A percentile compares a stretch with the other conserved stretches of the same genome.
These are phyloP conservation scores for Trachelus stipa DNA, from an alignment of 2,888 invertebrate species.

Conservation along the genomic window DNA sequence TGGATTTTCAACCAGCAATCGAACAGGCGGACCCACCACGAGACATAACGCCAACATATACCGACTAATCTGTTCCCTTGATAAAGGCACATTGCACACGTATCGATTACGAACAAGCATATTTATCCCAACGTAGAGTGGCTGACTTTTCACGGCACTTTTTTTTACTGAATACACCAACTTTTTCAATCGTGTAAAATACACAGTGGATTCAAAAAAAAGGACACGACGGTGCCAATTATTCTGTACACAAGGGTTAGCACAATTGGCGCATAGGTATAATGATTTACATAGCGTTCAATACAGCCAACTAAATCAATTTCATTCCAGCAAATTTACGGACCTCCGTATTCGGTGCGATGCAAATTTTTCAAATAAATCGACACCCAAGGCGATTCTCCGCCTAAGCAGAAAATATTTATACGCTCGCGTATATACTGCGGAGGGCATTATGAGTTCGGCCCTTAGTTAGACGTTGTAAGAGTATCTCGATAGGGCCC, in stretches of 20 bases:
- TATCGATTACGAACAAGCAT: not conserved
- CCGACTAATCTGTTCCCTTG: not conserved
- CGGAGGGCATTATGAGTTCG: not conserved
- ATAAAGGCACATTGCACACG: not conserved
- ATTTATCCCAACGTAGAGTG: not conserved
- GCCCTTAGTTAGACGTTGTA: not conserved
- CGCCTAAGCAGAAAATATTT: conserved; percentile 13
- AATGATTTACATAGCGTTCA: not conserved
- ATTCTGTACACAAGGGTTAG: not conserved
- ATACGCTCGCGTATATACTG: not conserved
- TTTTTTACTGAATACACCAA: not conserved
- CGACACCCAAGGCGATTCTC: conserved; percentile 15
- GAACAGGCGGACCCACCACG: not conserved
- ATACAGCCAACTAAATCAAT: conserved; percentile 11
- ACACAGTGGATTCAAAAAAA: not conserved
- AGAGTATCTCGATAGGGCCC: not conserved
- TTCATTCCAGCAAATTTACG: conserved; percentile 7
- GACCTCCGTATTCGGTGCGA: not conserved
- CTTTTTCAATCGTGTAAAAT: not conserved
- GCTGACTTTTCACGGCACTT: not conserved
- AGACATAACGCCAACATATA: not conserved
- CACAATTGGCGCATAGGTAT: not conserved
- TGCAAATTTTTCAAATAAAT: conserved; percentile 20
- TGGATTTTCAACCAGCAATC: not conserved
- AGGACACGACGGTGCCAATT: not conserved